phyloP scores from a whole-genome alignment of 2,888 invertebrate genomes.

The Crepidodera aurea region DNA sequence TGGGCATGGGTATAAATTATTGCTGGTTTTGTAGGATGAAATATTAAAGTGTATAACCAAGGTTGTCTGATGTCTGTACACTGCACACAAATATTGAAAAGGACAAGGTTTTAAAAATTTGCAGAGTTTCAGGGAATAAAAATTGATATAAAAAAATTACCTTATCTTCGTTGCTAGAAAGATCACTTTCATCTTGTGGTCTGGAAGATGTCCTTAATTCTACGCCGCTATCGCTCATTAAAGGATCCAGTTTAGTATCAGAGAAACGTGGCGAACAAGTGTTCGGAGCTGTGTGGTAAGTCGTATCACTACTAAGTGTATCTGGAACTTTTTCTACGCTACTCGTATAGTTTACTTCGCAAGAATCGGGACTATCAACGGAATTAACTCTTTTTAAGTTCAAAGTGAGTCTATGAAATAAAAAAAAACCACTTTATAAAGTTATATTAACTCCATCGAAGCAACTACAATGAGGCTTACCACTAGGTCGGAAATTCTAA shows the following conservation, averaged over 20 bases:
- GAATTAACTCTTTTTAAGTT: conserved; percentile 68
- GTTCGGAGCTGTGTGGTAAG: conserved; percentile 77
- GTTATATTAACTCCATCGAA: too few relatives aligned
- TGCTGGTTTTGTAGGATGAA: too few relatives aligned
- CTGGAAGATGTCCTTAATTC: conserved; percentile 56
- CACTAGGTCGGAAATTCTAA: too few relatives aligned
- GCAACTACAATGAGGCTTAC: too few relatives aligned
- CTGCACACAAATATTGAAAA: too few relatives aligned
- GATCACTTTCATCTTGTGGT: conserved; percentile 67
- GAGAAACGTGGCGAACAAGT: conserved; percentile 51
- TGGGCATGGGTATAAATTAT: too few relatives aligned
- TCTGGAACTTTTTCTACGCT: conserved; percentile 51
- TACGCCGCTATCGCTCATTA: conserved; percentile 67
- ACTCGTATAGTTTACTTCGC: conserved; percentile 56
- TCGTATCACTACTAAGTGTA: conserved; percentile 67
- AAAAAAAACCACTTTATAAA: conserved; percentile 12
- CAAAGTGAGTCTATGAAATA: conserved; percentile 69
- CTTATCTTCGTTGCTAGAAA: conserved; percentile 69
- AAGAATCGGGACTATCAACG: conserved; percentile 54
- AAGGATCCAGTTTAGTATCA: conserved; percentile 45
- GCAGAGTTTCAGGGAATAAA: too few relatives aligned
- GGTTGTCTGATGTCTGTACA: too few relatives aligned
- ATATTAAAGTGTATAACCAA: too few relatives aligned
- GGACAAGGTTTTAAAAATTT: too few relatives aligned
- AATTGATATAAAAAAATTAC: too few relatives aligned